Base-by-base conservation (phyloP, 2,113 vertebrate species). In the Myodes glareolus region DNA sequence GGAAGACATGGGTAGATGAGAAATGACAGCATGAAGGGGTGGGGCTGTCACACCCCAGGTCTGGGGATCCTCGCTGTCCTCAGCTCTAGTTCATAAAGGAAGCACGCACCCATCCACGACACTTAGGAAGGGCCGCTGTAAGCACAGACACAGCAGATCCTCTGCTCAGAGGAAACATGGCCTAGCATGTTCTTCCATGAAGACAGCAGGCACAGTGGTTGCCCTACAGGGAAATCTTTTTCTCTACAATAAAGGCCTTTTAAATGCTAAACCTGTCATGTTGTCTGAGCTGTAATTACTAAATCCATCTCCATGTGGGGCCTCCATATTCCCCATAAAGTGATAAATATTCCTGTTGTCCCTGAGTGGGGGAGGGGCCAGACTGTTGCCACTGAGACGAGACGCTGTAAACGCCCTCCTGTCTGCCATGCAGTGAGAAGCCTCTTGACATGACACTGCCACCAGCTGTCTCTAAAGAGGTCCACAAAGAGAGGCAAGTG, bases 111-210 rank as follows among this genome's bases (percentile, higher is more conserved):
- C 13, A 0, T 0, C 36, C 13, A 0, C 2, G 50, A 13, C 25
- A 4, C 0, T 11, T 0, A n/a, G n/a, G 19, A 42, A 58, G 80
- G 42, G 45, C n/a, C 6, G 4, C 72, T 12, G 31, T 7, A 4
- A 1, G 0, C 0, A 2, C 63, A 1, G 77, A 9, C 0, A 6
- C 70, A 6, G 47, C 14, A 0, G 27, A 42, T 9, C 23, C 65
- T 65, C 3, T 42, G 47, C 86, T 67, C 33, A 0, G 1, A 0
- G 2, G 52, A n/a, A 3, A 42, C 42, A 17, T 5, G 1, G 11
- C 8, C 36, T 6, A 21, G 7, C 13, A 19, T 4, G 27, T 3
- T 42, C 73, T 67, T 91, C 47, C 33, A 50, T 10, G 23, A 42
- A 72, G 0, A 36, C 0, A 7, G 12, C 0, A 33, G 12, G 39